Evolutionary conservation across 2,888 invertebrate species (phyloP), one percentile per base, ranked within the genome.

Genomic region (Ochropacha duplaris): DNA sequence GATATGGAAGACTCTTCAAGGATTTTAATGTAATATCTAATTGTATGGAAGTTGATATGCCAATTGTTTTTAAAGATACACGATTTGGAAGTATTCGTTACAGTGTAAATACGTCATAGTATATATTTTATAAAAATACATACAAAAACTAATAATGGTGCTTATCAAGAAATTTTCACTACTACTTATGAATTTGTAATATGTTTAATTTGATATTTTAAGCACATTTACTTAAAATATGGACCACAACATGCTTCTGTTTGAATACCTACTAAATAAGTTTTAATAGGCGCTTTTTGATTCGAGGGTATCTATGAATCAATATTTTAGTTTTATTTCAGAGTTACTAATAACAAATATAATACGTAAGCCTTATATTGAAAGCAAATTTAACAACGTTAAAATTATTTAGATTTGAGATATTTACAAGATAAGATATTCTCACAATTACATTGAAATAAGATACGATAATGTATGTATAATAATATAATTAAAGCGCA

Each of bases 51-150:
- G 85, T 91, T 93, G 93, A 93, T 93, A 93, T 93, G 93, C 93
- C 93, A 92, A 91, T 92, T 82, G 80, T 83, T 85, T 84, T 82
- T 78, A 77, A 78, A 79, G 83, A 84, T 85, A 83, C 82, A 83
- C 76, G 78, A 76, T 81, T 84, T 89, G 90, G 90, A 90, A 91
- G 88, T 87, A 86, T 83, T 86, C 74, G 78, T 87, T 86, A 84
- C 78, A 83, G 78, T 90, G 87, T 92, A 90, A 90, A 91, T 90
- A 90, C 83, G 82, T 83, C 77, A 76, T 80, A 70, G 86, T 88
- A 89, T 90, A 90, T 90, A 90, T 87, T 89, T 87, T 91, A 90
- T 87, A 92, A 91, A 92, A 92, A 91, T 92, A 92, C 88, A 90
- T 91, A 91, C 88, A 90, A 89, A 89, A 87, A 80, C 77, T 78